Percentiles rank a stretch among this genome's conserved stretches.
Conservation (phyloP, 2,888 invertebrate genomes). For the Acrocyrtus sp. region DNA sequence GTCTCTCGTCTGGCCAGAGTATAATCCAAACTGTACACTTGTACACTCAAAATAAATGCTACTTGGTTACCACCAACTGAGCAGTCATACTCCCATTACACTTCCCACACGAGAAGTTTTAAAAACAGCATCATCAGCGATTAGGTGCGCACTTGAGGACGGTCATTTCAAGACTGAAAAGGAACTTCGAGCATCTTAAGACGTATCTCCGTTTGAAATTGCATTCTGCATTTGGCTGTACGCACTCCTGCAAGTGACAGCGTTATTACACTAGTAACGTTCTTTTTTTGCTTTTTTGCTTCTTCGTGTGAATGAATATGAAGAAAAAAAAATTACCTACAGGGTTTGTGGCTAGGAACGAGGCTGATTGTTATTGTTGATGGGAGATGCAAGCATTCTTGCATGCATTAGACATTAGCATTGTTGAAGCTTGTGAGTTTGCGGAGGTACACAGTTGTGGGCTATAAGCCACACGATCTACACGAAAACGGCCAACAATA, state of each 20-base stretch:
- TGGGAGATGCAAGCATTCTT: slow-evolving; percentile 6
- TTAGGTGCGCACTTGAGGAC: slow-evolving; percentile 10
- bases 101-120: not conserved
- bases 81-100: not conserved
- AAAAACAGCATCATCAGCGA: slow-evolving; percentile 5
- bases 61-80: not conserved
- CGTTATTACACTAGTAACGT: not conserved
- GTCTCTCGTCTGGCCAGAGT: too few relatives aligned
- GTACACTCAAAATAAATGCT: not conserved
- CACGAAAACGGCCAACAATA: not conserved
- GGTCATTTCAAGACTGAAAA: slow-evolving; percentile 37
- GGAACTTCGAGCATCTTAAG: slow-evolving; percentile 24
- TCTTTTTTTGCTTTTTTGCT: not conserved
- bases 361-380: slow-evolving; percentile 7
- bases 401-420: slow-evolving; percentile 1
- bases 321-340: not conserved
- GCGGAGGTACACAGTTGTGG: not conserved
- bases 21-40: too few relatives aligned
- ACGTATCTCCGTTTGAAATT: slow-evolving; percentile 36
- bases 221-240: not conserved
- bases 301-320: not conserved
- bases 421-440: not conserved
- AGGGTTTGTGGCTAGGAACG: not conserved
- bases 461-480: not conserved
- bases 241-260: not conserved